Conservation (phyloP, 2,797 vertebrate species). For the Malacoraja senta region DNA sequence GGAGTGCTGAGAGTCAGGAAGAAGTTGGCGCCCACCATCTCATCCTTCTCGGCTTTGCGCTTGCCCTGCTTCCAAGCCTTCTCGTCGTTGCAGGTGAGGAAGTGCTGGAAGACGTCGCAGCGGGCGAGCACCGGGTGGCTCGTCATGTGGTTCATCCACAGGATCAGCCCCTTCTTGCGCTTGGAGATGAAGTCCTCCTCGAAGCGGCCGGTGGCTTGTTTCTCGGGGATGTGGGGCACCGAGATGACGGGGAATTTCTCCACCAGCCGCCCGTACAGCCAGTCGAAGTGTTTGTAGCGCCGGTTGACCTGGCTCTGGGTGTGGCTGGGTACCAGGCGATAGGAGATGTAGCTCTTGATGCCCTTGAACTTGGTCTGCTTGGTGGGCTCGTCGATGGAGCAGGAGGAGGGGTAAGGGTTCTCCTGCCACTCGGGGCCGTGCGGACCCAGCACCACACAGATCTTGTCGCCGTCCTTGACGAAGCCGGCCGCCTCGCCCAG, state of each 20-base stretch:
- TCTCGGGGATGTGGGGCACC: slow-evolving; percentile 91
- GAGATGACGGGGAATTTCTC: slow-evolving; percentile 96
- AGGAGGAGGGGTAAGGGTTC: slow-evolving; percentile 86
- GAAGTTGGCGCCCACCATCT: slow-evolving; percentile 96
- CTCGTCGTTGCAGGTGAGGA: slow-evolving; percentile 85
- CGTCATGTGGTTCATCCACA: slow-evolving; percentile 99
- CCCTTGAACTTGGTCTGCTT: slow-evolving; percentile 98
- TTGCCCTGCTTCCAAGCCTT: slow-evolving; percentile 97
- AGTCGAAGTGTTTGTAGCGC: slow-evolving; percentile 97
- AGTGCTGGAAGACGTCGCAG: slow-evolving; percentile 94
- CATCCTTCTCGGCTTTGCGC: slow-evolving; percentile 89
- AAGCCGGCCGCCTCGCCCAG: slow-evolving; percentile 83
- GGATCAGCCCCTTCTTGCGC: slow-evolving; percentile 82
- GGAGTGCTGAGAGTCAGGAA: slow-evolving; percentile 90
- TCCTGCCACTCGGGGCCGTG: slow-evolving; percentile 91
- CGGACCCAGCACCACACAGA: slow-evolving; percentile 81
- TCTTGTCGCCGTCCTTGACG: slow-evolving; percentile 88
- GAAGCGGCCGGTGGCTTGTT: slow-evolving; percentile 92
- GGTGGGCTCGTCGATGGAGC: slow-evolving; percentile 89
- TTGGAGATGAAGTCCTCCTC: slow-evolving; percentile 98
- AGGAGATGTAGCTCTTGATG: slow-evolving; percentile 97
- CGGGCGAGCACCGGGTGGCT: slow-evolving; percentile 85
- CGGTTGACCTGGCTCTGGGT: slow-evolving; percentile 80
- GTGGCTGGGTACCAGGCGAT: slow-evolving; percentile 87
- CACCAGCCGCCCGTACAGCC: slow-evolving; percentile 82